These are phyloP conservation scores for Xiphophorus hellerii DNA, from an alignment of 2,113 vertebrate genomes.

Conservation along the genomic window DNA sequence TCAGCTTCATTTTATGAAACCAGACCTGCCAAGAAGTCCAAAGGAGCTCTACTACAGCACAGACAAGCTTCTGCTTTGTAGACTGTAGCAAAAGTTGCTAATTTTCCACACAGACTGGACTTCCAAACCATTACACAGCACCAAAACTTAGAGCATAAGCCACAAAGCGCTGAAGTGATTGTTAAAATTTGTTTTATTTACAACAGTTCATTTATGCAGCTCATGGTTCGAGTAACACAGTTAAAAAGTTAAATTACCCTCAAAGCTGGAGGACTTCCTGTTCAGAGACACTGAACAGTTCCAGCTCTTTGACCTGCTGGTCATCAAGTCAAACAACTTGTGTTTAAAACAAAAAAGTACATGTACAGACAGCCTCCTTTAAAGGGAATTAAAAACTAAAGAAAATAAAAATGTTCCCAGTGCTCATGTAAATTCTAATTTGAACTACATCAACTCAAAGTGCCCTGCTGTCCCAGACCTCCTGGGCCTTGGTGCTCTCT, in stretches of 20 bases:
- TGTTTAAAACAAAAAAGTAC: neutral
- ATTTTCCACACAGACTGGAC: too few species aligned
- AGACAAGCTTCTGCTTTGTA: too few species aligned
- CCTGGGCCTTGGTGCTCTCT: slow-evolving; percentile 59
- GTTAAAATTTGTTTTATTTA: neutral
- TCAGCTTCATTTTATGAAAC: too few species aligned
- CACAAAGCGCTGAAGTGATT: neutral
- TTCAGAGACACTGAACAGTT: neutral
- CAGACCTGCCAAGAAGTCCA: too few species aligned
- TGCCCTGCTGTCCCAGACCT: slow-evolving; percentile 57
- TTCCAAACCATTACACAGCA: too few species aligned
- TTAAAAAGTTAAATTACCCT: neutral
- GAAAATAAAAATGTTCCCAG: neutral
- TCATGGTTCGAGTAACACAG: neutral
- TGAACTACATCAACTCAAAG: slow-evolving; percentile 15
- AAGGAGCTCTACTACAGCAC: too few species aligned
- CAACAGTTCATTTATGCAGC: neutral
- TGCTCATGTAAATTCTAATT: too few species aligned
- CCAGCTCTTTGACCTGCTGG: slow-evolving; percentile 18
- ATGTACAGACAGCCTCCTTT: neutral
- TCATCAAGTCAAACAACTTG: neutral
- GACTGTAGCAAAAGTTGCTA: too few species aligned
- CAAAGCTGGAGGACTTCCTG: neutral
- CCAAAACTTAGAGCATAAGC: neutral
- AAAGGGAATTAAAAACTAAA: neutral